phyloP scores from a whole-genome alignment of 2,888 invertebrate species.

The Zeuzera pyrina region DNA sequence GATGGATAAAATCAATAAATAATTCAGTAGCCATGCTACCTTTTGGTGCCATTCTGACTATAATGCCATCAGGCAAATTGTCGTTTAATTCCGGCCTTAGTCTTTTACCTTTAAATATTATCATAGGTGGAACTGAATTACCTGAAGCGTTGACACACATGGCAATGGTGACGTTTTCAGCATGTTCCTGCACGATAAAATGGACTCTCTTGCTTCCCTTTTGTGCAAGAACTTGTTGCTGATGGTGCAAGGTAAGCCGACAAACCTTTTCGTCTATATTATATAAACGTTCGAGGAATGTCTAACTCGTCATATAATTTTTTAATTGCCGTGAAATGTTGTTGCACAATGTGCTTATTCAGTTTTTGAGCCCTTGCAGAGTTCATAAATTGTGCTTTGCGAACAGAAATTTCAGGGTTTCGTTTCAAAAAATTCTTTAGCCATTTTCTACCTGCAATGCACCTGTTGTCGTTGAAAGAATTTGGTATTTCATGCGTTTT shows the following conservation, averaged over 20 bases:
- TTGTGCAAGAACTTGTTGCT: constrained; percentile 1
- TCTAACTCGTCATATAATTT: constrained; percentile 11
- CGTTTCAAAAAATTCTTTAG: constrained; percentile 4
- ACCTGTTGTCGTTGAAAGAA: background rate
- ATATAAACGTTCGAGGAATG: constrained; percentile 2
- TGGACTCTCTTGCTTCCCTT: constrained; percentile 2
- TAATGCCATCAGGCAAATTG: constrained; percentile 6
- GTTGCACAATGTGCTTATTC: constrained; percentile 11
- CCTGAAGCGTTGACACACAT: constrained; percentile 1
- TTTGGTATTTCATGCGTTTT: constrained; percentile 1
- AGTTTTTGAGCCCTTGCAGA: constrained; percentile 13
- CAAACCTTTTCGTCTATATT: constrained; percentile 7
- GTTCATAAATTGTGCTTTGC: constrained; percentile 7
- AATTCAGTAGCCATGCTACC: constrained; percentile 8
- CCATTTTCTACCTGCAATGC: constrained; percentile 5
- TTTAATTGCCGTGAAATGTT: constrained; percentile 8
- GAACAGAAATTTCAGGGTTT: constrained; percentile 3
- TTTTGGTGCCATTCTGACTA: constrained; percentile 9
- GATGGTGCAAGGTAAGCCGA: constrained; percentile 2
- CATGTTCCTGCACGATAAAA: constrained; percentile 1
- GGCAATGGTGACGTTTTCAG: constrained; percentile 1
- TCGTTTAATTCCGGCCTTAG: constrained; percentile 4
- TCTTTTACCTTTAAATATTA: constrained; percentile 6
- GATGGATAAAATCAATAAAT: constrained; percentile 5
- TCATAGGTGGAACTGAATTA: background rate